These are phyloP conservation scores for Eristalis pertinax DNA, from an alignment of 2,888 invertebrate genomes.

Conservation along the genomic window DNA sequence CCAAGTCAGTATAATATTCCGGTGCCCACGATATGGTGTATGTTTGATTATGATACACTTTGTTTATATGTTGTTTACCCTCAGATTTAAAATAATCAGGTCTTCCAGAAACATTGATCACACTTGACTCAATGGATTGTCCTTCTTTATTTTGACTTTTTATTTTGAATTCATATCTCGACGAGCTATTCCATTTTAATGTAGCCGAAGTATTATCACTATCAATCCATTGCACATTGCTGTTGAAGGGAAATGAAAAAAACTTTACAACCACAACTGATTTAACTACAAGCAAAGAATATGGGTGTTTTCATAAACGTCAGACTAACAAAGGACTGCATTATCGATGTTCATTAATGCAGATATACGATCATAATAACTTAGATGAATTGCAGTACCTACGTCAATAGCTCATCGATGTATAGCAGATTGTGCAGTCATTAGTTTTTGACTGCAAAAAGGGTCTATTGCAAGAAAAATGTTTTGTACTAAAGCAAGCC, in stretches of 20 bases:
- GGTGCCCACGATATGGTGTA: slow-evolving; percentile 88
- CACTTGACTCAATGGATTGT: slow-evolving; percentile 75
- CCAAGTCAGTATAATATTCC: slow-evolving; percentile 78
- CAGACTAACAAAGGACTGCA: too few species aligned
- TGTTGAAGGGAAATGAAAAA: background rate
- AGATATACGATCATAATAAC: too few species aligned
- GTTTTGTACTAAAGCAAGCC: too few species aligned
- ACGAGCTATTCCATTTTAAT: slow-evolving; percentile 74
- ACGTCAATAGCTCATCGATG: too few species aligned
- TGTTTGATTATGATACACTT: slow-evolving; percentile 87
- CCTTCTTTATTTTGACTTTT: slow-evolving; percentile 77
- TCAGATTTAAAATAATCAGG: slow-evolving; percentile 5
- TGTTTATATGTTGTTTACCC: slow-evolving; percentile 83
- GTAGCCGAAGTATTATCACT: slow-evolving; percentile 76
- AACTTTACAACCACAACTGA: too few species aligned
- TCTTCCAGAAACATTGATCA: slow-evolving; percentile 74
- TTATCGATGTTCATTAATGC: too few species aligned
- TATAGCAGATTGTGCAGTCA: too few species aligned
- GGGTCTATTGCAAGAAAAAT: too few species aligned
- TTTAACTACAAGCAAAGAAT: too few species aligned
- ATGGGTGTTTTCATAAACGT: too few species aligned
- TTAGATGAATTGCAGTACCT: too few species aligned
- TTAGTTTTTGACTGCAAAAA: too few species aligned
- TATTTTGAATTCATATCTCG: slow-evolving; percentile 75
- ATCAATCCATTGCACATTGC: slow-evolving; percentile 55